Percentiles rank a stretch among this genome's conserved stretches.
phyloP scores from a whole-genome alignment of 1,140 invertebrate genomes.

The Eulimnadia texana region DNA sequence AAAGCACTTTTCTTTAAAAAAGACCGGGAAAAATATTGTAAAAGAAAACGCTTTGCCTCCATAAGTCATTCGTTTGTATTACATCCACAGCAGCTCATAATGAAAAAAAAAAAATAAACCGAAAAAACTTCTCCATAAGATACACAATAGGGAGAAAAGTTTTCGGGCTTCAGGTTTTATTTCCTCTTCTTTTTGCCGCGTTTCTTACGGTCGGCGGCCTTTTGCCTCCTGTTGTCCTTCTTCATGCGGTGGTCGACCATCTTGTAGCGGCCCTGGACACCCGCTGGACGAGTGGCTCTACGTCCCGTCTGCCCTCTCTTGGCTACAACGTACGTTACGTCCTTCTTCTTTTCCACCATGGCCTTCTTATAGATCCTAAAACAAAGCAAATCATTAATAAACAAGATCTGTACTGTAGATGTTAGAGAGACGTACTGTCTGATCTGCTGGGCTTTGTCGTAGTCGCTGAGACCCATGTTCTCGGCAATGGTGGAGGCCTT shows the following conservation, averaged over 20 bases:
- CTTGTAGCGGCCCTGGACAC: conserved; percentile 82
- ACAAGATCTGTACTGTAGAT: background rate
- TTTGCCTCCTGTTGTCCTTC: conserved; percentile 65
- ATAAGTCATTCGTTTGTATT: too few species aligned
- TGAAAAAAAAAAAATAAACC: too few species aligned
- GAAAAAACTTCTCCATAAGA: too few species aligned
- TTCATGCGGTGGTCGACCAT: conserved; percentile 93
- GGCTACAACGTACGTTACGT: conserved; percentile 85
- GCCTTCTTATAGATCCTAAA: conserved; percentile 84
- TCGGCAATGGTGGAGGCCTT: conserved; percentile 84
- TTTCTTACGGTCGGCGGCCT: conserved; percentile 37
- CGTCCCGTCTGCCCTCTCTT: conserved; percentile 72
- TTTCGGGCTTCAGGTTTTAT: too few species aligned
- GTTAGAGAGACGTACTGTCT: conserved; percentile 60
- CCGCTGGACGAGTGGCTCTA: conserved; percentile 56
- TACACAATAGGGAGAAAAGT: too few species aligned
- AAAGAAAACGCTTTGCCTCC: too few species aligned
- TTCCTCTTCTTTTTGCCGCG: conserved; percentile 34
- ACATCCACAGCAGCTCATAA: too few species aligned
- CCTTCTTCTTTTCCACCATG: conserved; percentile 73
- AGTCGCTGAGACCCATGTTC: conserved; percentile 70
- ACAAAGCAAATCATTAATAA: conserved; percentile 3
- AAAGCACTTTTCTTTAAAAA: too few species aligned
- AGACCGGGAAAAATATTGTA: too few species aligned
- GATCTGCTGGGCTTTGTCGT: conserved; percentile 83